phyloP scores from a whole-genome alignment of 1,140 invertebrate species.

The Philotrypesis tridentata region DNA sequence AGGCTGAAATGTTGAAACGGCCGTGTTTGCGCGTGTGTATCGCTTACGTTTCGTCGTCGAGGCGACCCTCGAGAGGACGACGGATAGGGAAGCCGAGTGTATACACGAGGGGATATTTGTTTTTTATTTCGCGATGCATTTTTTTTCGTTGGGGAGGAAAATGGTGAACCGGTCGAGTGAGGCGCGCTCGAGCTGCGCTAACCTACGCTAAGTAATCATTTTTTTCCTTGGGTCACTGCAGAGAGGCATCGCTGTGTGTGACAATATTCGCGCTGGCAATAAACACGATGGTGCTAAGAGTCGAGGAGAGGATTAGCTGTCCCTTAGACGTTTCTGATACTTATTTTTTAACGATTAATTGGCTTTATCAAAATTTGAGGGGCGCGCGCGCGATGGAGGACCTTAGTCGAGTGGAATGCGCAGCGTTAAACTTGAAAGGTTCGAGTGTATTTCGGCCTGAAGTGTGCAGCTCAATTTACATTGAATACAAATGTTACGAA shows the following conservation, averaged over 20 bases:
- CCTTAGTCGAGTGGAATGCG: too few species aligned
- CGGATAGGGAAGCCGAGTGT: neutral
- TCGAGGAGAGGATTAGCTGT: neutral
- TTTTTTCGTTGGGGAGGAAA: neutral
- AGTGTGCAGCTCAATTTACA: neutral
- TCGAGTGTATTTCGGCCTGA: neutral
- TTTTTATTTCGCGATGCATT: neutral
- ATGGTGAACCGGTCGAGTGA: neutral
- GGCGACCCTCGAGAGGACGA: neutral
- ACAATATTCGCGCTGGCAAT: constrained; percentile 66
- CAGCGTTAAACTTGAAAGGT: neutral
- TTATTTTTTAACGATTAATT: too few species aligned
- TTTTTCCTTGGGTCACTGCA: constrained; percentile 55
- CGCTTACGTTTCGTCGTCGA: neutral
- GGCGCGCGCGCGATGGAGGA: too few species aligned
- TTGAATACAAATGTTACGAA: constrained; percentile 14
- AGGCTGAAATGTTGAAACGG: neutral
- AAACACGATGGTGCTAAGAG: constrained; percentile 61
- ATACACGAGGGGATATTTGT: neutral
- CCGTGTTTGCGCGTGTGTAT: neutral
- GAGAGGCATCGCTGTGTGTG: constrained; percentile 63
- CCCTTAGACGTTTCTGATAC: neutral
- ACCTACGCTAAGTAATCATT: constrained; percentile 66
- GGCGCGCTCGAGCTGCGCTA: constrained; percentile 55
- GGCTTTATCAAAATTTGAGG: too few species aligned